phyloP scores from a whole-genome alignment of 2,888 invertebrate species.

The Agrochola macilenta region DNA sequence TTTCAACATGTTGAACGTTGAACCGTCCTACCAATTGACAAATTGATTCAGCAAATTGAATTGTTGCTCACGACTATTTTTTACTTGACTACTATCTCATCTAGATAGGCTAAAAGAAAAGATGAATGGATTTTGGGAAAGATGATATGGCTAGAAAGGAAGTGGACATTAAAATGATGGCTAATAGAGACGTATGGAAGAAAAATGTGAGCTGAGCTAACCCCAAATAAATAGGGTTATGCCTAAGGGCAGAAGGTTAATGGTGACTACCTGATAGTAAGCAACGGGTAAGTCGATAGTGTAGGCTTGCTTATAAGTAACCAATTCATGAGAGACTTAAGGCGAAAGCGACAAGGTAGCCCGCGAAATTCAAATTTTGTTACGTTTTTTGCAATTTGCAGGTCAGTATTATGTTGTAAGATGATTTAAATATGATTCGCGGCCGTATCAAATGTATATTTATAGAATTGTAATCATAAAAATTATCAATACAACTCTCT shows the following conservation, averaged over 20 bases:
- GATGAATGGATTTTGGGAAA: neutral
- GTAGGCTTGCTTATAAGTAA: neutral
- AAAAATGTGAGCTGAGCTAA: neutral
- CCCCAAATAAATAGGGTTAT: neutral
- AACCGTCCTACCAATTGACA: slow-evolving; percentile 42
- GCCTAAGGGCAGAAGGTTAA: neutral
- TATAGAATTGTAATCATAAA: too few relatives aligned
- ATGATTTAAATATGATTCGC: too few relatives aligned
- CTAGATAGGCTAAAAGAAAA: neutral
- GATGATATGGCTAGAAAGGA: neutral
- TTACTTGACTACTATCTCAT: slow-evolving; percentile 1
- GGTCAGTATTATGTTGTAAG: too few relatives aligned
- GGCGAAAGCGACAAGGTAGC: too few relatives aligned
- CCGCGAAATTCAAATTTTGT: too few relatives aligned
- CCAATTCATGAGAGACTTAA: neutral
- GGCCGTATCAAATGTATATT: too few relatives aligned
- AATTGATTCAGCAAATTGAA: slow-evolving; percentile 44
- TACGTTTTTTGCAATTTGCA: too few relatives aligned
- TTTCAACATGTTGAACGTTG: slow-evolving; percentile 41
- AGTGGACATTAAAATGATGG: neutral
- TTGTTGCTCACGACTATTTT: slow-evolving; percentile 38
- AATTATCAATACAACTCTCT: too few relatives aligned
- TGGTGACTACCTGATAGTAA: neutral
- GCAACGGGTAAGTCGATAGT: neutral
- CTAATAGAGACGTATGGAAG: neutral